Conservation (phyloP, 2,888 invertebrate genomes). For the Terebella lapidaria region DNA sequence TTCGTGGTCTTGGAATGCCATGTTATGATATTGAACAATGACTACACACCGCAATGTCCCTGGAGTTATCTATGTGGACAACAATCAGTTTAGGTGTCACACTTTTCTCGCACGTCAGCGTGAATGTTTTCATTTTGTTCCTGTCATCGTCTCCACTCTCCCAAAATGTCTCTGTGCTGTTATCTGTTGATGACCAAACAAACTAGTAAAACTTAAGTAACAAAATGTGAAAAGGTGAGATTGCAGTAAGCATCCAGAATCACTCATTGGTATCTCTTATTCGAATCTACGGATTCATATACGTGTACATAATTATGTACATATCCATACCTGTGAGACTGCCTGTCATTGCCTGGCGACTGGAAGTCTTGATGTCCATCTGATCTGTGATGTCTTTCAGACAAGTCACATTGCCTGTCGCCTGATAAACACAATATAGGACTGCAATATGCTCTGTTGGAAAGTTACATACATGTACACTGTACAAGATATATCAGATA, state of each 20-base stretch:
- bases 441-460: no score
- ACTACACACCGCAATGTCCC: slow-evolving; percentile 74
- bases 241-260: no score
- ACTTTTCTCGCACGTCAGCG: slow-evolving; percentile 63
- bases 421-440: no score
- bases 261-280: no score
- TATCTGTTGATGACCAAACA: no score
- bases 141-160: slow-evolving; percentile 94
- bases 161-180: slow-evolving; percentile 97
- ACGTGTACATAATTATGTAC: no score
- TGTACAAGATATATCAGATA: no score
- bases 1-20: no score
- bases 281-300: no score
- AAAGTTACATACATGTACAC: no score
- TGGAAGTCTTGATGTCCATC: slow-evolving; percentile 80
- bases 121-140: slow-evolving; percentile 71
- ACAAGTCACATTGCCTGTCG: not conserved
- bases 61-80: slow-evolving; percentile 89
- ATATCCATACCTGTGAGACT: slow-evolving; percentile 72
- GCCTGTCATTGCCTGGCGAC: slow-evolving; percentile 87
- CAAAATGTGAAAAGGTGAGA: not conserved
- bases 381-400: slow-evolving; percentile 67
- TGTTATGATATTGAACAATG: no score
- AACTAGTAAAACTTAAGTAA: not conserved
- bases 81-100: slow-evolving; percentile 71